These are phyloP conservation scores for Caradrina clavipalpis DNA, from an alignment of 2,888 invertebrate genomes.

Conservation along the genomic window DNA sequence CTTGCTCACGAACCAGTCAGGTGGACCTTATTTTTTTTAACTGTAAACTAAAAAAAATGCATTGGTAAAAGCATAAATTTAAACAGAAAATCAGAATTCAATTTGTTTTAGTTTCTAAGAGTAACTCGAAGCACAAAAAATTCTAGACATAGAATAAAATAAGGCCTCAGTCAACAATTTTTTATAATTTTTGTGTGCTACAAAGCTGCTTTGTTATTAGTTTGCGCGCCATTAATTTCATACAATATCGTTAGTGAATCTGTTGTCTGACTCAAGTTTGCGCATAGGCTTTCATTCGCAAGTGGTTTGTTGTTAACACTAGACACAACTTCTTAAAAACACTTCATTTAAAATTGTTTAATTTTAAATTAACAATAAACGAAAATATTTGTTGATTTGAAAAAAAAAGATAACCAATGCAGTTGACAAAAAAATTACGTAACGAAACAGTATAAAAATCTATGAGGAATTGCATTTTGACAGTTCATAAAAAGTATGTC, in stretches of 20 bases:
- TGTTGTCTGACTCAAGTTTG: background rate
- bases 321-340: too few relatives aligned
- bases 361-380: too few relatives aligned
- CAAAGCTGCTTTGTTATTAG: background rate
- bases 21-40: too few relatives aligned
- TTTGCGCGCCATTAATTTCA: background rate
- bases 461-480: too few relatives aligned
- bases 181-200: background rate
- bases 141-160: too few relatives aligned
- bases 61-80: slow-evolving; percentile 3
- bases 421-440: too few relatives aligned
- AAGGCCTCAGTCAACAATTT: background rate
- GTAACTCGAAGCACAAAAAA: background rate
- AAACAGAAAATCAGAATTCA: background rate
- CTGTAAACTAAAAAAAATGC: slow-evolving; percentile 12
- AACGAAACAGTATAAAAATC: too few relatives aligned
- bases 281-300: background rate
- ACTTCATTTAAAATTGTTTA: too few relatives aligned
- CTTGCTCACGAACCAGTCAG: too few relatives aligned
- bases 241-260: background rate
- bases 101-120: slow-evolving; percentile 1
- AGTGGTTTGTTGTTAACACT: background rate
- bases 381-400: too few relatives aligned
- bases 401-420: too few relatives aligned
- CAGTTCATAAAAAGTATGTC: too few relatives aligned